Evolutionary conservation across 2,888 invertebrate species (phyloP).

Genomic region (Cynaeus angustus): DNA sequence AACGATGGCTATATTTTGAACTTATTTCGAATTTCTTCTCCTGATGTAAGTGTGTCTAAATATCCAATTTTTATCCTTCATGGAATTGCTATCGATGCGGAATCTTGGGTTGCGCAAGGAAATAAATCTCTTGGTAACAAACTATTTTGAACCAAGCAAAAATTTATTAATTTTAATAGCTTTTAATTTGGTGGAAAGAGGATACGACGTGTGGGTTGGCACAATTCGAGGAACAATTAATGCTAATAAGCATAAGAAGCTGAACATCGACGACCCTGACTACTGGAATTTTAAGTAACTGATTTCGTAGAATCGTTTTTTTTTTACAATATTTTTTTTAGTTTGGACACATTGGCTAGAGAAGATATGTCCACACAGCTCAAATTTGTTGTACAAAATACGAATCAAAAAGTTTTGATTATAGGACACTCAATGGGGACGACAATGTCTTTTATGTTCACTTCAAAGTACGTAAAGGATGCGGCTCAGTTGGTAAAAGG

Average conservation of each 20-base stretch:
- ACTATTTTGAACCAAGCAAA: not conserved
- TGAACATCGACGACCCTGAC: conserved; percentile 10
- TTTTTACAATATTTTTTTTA: too few species aligned
- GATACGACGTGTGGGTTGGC: conserved; percentile 15
- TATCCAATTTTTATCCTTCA: conserved; percentile 15
- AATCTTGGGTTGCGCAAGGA: not conserved
- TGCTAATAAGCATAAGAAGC: conserved; percentile 1
- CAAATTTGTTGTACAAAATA: conserved; percentile 1
- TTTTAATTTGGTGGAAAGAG: not conserved
- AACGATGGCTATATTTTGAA: conserved; percentile 19
- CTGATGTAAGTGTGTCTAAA: not conserved
- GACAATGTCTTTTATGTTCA: conserved; percentile 18
- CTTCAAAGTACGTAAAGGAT: not conserved
- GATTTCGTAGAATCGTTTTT: too few species aligned
- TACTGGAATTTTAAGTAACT: conserved; percentile 20
- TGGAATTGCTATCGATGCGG: conserved; percentile 10
- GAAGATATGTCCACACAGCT: conserved; percentile 1
- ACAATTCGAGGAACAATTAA: conserved; percentile 5
- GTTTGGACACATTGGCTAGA: conserved; percentile 13
- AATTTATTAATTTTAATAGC: not conserved
- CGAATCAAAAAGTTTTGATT: not conserved
- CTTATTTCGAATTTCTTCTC: conserved; percentile 4
- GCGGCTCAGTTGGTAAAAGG: conserved; percentile 1
- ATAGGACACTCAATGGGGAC: conserved; percentile 25
- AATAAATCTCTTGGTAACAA: conserved; percentile 19